Base-by-base conservation (phyloP, 1,140 invertebrate species). In the Zophobas morio region DNA sequence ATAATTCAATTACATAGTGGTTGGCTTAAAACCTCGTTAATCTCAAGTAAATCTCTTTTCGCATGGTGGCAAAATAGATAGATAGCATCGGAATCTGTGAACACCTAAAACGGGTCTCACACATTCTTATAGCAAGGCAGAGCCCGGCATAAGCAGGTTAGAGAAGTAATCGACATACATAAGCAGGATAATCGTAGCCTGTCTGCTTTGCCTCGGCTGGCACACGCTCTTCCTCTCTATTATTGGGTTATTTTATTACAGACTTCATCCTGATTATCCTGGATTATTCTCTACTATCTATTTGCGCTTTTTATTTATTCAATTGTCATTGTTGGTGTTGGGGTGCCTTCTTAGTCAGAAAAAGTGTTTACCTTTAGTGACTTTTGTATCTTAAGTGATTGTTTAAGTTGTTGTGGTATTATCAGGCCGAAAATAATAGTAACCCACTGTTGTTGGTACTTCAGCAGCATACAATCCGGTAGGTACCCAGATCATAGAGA, bases 151-250 rank as follows among this genome's bases (percentile, higher is more conserved):
- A 70, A 70, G 63, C 66, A 71, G 77, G 63, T 78, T 78, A 70
- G 35, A 70, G 73, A 53, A 75, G 70, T 78, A 76, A 78, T 76
- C 77, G 77, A 72, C 40, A 75, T 75, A 71, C 49, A 76, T 78
- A 78, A 76, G 73, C 49, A 76, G 77, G 77, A 78, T 78, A 78
- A 78, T 78, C 77, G 70, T 42, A 53, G 51, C 51, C 74, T 70
- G 47, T 53, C 73, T 73, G 60, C 60, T 66, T 66, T 66, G 39
- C 60, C 60, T 66, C 60, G 60, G 4, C 56, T 75, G 42, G 63
- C 74, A 66, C 74, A 54, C 57, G 47, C 51, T 54, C 40, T 72
- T 72, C 39, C 74, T 49, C 56, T 66, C 74, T 70, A 75, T 75
- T 75, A 75, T 75, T 75, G 63, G 74, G 74, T 75, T 75, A 75